Evolutionary conservation across 2,888 invertebrate genomes (phyloP).

Genomic region (Drosophila subquinaria): DNA sequence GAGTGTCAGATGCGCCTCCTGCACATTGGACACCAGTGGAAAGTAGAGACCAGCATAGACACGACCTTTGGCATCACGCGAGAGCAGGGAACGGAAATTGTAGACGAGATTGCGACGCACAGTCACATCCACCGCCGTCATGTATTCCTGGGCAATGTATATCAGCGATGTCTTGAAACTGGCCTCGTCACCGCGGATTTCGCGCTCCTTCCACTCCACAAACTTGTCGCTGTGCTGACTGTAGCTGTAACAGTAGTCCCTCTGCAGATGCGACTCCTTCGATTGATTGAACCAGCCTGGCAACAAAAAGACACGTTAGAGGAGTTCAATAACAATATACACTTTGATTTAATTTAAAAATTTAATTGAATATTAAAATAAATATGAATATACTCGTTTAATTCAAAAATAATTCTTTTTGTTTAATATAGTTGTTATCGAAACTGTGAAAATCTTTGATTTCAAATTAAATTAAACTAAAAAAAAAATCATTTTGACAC

Average conservation of each 20-base stretch:
- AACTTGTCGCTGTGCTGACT: constrained; percentile 90
- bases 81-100: constrained; percentile 91
- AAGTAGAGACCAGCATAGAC: constrained; percentile 94
- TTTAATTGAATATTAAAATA: too few relatives aligned
- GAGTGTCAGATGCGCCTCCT: constrained; percentile 90
- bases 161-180: constrained; percentile 90
- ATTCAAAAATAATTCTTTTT: too few relatives aligned
- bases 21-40: constrained; percentile 89
- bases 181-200: constrained; percentile 89
- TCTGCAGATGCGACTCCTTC: constrained; percentile 90
- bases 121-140: constrained; percentile 93
- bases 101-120: constrained; percentile 95
- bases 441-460: too few relatives aligned
- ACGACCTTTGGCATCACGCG: constrained; percentile 93
- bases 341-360: too few relatives aligned
- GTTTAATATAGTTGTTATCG: too few relatives aligned
- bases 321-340: too few relatives aligned
- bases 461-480: too few relatives aligned
- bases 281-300: constrained; percentile 94
- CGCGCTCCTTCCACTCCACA: constrained; percentile 94
- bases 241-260: constrained; percentile 93
- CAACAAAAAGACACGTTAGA: background rate
- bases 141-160: constrained; percentile 92
- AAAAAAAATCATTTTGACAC: too few relatives aligned
- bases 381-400: too few relatives aligned